These are phyloP conservation scores for Micromys minutus DNA, from an alignment of 2,113 vertebrate species.

Conservation along the genomic window DNA sequence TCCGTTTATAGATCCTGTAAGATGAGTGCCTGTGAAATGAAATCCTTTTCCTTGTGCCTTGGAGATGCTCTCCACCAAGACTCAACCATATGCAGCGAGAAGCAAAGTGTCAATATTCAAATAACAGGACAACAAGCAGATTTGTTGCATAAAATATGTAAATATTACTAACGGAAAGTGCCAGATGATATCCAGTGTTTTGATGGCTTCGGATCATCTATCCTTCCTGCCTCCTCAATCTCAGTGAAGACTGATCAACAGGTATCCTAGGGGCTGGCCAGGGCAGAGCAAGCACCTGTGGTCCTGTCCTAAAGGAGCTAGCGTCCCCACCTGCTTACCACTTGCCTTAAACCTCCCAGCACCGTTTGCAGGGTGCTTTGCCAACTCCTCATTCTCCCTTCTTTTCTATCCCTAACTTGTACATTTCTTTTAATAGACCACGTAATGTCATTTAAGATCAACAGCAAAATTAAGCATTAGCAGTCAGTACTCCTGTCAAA, in stretches of 20 bases:
- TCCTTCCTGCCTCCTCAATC: slow-evolving; percentile 21
- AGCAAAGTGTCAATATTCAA: slow-evolving; percentile 68
- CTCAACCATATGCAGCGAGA: slow-evolving; percentile 67
- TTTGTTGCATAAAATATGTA: slow-evolving; percentile 64
- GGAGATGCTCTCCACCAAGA: slow-evolving; percentile 22
- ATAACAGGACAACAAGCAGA: slow-evolving; percentile 68
- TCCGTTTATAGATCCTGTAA: slow-evolving; percentile 59
- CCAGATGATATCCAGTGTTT: slow-evolving; percentile 54
- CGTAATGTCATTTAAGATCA: slow-evolving; percentile 12
- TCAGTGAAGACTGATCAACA: slow-evolving; percentile 76
- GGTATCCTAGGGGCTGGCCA: slow-evolving; percentile 62
- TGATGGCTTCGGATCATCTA: slow-evolving; percentile 52
- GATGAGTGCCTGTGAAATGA: slow-evolving; percentile 60
- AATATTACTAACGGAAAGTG: slow-evolving; percentile 66
- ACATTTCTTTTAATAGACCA: not conserved
- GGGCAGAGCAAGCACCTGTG: slow-evolving; percentile 50
- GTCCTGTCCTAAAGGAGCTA: slow-evolving; percentile 52
- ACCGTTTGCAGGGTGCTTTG: not conserved
- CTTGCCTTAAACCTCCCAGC: slow-evolving; percentile 41
- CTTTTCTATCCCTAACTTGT: not conserved
- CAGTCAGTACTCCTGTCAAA: slow-evolving; percentile 4
- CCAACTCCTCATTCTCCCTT: not conserved
- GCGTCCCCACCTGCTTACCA: slow-evolving; percentile 58
- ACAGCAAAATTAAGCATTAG: slow-evolving; percentile 19
- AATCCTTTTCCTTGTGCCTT: slow-evolving; percentile 46